Base-by-base conservation (phyloP, 1,140 invertebrate species). In the Atta colombica region DNA sequence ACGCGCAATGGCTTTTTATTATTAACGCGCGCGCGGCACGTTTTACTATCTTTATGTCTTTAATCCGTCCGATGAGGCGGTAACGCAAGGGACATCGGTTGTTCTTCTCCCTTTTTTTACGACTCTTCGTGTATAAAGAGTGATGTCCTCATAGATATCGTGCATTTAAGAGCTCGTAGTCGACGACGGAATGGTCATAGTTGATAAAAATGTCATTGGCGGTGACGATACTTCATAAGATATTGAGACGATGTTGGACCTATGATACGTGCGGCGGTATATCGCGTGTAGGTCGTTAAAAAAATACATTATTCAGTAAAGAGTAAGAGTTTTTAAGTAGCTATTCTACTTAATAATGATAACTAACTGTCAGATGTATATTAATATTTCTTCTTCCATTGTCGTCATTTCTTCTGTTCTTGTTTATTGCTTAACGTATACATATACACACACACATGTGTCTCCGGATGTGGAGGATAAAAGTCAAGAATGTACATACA, bases 11-110 rank as follows among this genome's bases (percentile, higher is more conserved):
- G 55, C 53, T 78, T 75, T 88, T 90, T 87, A 75, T 90, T 87
- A 85, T 90, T 85, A 89, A 86, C 53, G 69, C 85, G 87, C 31
- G 31, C 88, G 88, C 72, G 58, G 75, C 68, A 58, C 68, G 39
- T 68, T 84, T 68, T 87, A 75, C 78, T 87, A 89, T 85, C 78
- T 78, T 89, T 87, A 89, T 90, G 85, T 87, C 75, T 90, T 89
- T 87, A 90, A 90, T 90, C 61, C 77, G 28, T 53, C 71, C 49
- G 58, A 35, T n/a, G 77, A 51, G 45, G 82, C 39, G 55, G 25
- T 7, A 74, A 58, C 75, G 72, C 25, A 45, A 14, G 21, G 28
- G 25, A 78, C 84, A 51, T 65, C 72, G 82, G 77, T 77, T 45
- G 66, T 84, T 66, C 45, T 12, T 31, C 39, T 35, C 16, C 25